Evolutionary conservation across 2,113 vertebrate species (phyloP).

Genomic region (Regulus satrapa): DNA sequence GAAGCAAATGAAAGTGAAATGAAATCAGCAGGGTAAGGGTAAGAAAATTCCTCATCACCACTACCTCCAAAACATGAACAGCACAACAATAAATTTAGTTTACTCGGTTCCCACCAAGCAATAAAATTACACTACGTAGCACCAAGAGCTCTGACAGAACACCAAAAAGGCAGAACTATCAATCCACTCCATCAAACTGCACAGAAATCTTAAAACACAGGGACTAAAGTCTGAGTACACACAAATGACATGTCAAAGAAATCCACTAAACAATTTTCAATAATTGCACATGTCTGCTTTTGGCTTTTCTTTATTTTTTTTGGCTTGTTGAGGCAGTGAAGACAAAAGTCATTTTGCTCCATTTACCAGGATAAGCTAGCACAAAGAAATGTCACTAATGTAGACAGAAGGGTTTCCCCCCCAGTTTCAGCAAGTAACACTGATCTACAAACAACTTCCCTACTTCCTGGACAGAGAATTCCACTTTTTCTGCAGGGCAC

Average conservation of each 20-base stretch:
- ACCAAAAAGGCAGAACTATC: background rate
- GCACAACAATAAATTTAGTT: background rate
- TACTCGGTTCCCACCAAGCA: background rate
- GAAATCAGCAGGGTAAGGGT: background rate
- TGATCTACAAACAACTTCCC: background rate
- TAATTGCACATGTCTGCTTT: background rate
- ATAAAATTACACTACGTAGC: background rate
- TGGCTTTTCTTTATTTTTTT: background rate
- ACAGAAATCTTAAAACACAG: background rate
- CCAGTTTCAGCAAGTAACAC: background rate
- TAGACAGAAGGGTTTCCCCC: fast-evolving
- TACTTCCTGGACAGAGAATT: background rate
- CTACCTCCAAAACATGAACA: background rate
- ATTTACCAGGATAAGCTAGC: background rate
- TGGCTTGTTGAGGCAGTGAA: background rate
- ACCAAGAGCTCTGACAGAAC: background rate
- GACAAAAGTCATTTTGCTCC: background rate
- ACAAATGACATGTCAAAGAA: background rate
- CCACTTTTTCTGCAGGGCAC: background rate
- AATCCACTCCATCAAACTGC: background rate
- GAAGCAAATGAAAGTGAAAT: background rate
- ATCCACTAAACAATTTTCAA: background rate
- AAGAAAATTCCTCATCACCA: background rate
- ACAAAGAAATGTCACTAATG: background rate
- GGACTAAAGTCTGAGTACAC: background rate